phyloP scores from a whole-genome alignment of 2,888 invertebrate species.

The Spilosoma lubricipeda region DNA sequence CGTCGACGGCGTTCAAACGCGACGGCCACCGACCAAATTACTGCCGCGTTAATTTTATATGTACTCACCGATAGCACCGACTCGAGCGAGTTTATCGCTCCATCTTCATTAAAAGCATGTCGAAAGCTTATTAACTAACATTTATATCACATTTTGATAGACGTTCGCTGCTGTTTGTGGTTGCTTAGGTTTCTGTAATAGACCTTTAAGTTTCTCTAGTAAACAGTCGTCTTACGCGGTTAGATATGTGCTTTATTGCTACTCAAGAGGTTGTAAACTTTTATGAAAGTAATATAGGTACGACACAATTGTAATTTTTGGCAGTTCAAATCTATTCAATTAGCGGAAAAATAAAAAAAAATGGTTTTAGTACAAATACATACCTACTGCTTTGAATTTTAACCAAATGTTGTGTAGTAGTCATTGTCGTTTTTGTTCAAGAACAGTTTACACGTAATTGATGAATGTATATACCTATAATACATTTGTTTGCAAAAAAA shows the following conservation, averaged over 20 bases:
- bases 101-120: constrained; percentile 61
- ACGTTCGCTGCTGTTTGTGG: constrained; percentile 47
- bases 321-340: constrained; percentile 49
- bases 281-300: constrained; percentile 53
- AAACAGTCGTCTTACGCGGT: constrained; percentile 38
- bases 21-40: constrained; percentile 55
- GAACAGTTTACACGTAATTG: no score
- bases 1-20: constrained; percentile 50
- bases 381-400: not conserved
- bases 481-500: not conserved
- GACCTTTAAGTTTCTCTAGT: constrained; percentile 46
- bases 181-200: constrained; percentile 45
- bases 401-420: no score
- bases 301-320: constrained; percentile 51
- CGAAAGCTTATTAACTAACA: constrained; percentile 55
- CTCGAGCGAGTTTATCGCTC: constrained; percentile 53
- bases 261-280: constrained; percentile 48
- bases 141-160: constrained; percentile 56
- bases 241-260: constrained; percentile 42
- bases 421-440: no score
- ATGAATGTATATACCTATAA: no score
- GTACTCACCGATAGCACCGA: constrained; percentile 44
- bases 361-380: constrained; percentile 32
- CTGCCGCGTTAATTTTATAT: constrained; percentile 56
- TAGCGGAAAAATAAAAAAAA: constrained; percentile 34